phyloP scores from a whole-genome alignment of 1,140 invertebrate genomes.

The Drosophila parvula region DNA sequence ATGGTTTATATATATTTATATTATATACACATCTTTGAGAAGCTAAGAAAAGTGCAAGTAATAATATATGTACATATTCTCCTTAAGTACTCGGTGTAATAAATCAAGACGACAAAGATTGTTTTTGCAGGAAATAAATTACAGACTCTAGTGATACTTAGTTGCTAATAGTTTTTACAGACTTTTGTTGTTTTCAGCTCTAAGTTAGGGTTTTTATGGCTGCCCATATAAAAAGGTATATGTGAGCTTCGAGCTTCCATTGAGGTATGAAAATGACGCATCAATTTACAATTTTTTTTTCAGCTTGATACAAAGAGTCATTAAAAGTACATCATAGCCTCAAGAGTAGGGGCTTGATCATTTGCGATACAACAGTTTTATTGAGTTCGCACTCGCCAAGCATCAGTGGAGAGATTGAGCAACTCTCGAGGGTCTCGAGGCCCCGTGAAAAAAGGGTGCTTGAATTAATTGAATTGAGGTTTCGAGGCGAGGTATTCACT shows the following conservation, averaged over 20 bases:
- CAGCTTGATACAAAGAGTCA: slow-evolving; percentile 29
- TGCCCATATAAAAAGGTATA: slow-evolving; percentile 8
- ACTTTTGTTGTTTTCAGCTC: slow-evolving; percentile 2
- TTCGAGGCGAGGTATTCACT: slow-evolving; percentile 22
- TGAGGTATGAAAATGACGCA: slow-evolving; percentile 55
- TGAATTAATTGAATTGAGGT: slow-evolving; percentile 42
- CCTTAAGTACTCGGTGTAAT: not conserved
- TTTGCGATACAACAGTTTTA: slow-evolving; percentile 26
- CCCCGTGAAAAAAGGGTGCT: slow-evolving; percentile 28
- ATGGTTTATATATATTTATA: too few relatives aligned
- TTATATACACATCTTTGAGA: too few relatives aligned
- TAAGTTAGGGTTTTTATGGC: slow-evolving; percentile 11
- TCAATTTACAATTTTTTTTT: slow-evolving; percentile 35
- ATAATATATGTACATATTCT: too few relatives aligned
- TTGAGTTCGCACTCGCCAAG: slow-evolving; percentile 41
- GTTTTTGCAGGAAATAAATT: slow-evolving; percentile 22
- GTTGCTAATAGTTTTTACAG: slow-evolving; percentile 25
- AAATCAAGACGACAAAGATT: not conserved
- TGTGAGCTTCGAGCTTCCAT: slow-evolving; percentile 2
- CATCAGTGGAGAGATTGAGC: slow-evolving; percentile 21
- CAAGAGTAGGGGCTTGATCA: slow-evolving; percentile 12
- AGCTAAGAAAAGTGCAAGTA: too few relatives aligned
- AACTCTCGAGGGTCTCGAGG: slow-evolving; percentile 23
- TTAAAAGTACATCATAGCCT: slow-evolving; percentile 45
- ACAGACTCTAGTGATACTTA: not conserved